These are phyloP conservation scores for Haliclystus octoradiatus DNA, from an alignment of 30 jellyfish, hydroid and myxozoan genomes.

Conservation along the genomic window DNA sequence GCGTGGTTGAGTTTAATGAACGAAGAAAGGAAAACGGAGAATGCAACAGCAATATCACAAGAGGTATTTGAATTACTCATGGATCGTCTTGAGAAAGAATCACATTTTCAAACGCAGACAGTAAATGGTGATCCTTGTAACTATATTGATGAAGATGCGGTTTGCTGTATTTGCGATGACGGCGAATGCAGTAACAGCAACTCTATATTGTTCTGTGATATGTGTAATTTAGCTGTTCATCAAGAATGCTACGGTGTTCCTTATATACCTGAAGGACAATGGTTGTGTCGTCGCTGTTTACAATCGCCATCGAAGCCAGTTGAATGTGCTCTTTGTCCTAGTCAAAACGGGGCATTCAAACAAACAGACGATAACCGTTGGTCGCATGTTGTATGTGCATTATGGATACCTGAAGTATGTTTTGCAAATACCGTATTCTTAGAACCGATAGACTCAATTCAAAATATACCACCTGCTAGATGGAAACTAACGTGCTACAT, in stretches of 20 bases:
- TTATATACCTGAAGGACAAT: constrained; percentile 97
- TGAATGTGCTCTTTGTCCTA: constrained; percentile 91
- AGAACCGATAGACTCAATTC: constrained; percentile 95
- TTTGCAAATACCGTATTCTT: constrained; percentile 96
- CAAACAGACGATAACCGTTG: constrained; percentile 94
- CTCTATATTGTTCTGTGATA: constrained; percentile 89
- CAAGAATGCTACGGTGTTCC: constrained; percentile 99
- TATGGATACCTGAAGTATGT: constrained; percentile 98
- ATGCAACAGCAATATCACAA: constrained; percentile 50
- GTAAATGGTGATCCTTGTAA: constrained; percentile 90
- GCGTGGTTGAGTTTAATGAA: constrained; percentile 78
- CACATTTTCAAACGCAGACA: constrained; percentile 94
- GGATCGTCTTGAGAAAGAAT: constrained; percentile 96
- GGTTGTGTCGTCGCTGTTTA: constrained; percentile 96
- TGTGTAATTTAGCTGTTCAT: constrained; percentile 98
- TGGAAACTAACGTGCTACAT: constrained; percentile 87
- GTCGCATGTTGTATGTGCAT: constrained; percentile 98
- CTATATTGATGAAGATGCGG: constrained; percentile 97
- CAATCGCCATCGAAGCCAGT: constrained; percentile 97
- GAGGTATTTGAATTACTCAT: constrained; percentile 77
- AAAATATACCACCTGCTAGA: constrained; percentile 90
- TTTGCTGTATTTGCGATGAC: constrained; percentile 95
- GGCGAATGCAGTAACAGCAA: constrained; percentile 97
- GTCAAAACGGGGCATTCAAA: constrained; percentile 91
- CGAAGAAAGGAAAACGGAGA: constrained; percentile 69